Evolutionary conservation across 2,113 vertebrate genomes (phyloP).

Genomic region (Melanocharis versteri): DNA sequence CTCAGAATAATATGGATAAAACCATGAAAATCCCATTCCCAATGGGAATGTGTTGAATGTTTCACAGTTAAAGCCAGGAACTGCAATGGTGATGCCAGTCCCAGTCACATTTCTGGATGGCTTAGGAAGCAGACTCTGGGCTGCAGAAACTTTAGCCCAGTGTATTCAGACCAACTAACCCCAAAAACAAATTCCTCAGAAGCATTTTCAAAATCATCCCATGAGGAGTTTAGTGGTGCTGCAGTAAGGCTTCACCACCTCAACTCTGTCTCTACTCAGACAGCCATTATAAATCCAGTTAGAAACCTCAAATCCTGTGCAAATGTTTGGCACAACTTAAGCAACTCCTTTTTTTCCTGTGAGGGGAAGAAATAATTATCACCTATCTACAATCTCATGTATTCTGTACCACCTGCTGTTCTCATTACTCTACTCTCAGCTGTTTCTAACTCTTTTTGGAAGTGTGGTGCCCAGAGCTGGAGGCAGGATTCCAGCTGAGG

Average conservation of each 20-base stretch:
- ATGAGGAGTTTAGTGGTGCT: neutral
- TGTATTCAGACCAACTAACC: neutral
- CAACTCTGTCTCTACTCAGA: neutral
- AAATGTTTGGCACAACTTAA: neutral
- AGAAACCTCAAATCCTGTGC: neutral
- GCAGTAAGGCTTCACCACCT: neutral
- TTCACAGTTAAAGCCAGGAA: neutral
- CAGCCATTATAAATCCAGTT: neutral
- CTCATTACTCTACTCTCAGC: neutral
- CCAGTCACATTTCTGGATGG: neutral
- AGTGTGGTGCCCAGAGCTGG: neutral
- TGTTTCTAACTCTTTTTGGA: neutral
- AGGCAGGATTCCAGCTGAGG: conserved; percentile 9
- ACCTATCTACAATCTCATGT: neutral
- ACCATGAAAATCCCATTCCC: neutral
- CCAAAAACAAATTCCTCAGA: neutral
- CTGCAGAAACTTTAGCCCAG: neutral
- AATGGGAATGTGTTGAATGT: neutral
- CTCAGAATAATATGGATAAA: neutral
- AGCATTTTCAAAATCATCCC: neutral
- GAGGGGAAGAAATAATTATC: neutral
- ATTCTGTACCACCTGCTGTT: neutral
- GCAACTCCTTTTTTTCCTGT: neutral
- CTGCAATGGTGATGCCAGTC: neutral
- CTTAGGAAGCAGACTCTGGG: neutral